Base-by-base conservation (phyloP, 2,888 invertebrate species). In the Helicoverpa assulta region DNA sequence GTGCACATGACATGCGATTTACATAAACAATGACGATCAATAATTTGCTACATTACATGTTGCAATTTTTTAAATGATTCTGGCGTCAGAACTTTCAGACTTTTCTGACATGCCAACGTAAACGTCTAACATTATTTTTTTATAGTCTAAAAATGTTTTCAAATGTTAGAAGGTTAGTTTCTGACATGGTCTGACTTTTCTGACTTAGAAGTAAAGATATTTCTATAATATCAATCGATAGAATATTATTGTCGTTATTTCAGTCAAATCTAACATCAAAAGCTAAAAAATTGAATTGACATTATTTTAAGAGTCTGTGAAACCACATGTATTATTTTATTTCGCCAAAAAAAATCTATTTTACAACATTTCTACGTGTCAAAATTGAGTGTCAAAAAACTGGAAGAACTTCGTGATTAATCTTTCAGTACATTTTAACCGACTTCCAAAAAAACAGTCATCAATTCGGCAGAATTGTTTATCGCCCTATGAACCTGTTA, bases 161-260 rank as follows among this genome's bases (percentile, higher is more conserved):
- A 47, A n/a, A 47, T 47, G 47, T 47, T n/a, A 47, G 47, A 47
- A 47, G 2, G 16, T 47, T 47, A 55, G 16, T 37, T 47, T 67
- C 68, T 21, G 67, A 66, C 52, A 14, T 50, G 3, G 50, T 60
- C 47, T 63, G 29, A 50, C 54, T 40, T 52, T 18, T 14, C 0
- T 16, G 12, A 10, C 29, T 26, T 26, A 26, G 26, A 26, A 26
- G 19, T 19, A 50, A 29, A 0, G 26, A 70, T 26, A 26, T 60
- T 5, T 10, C 33, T 59, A 55, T 61, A 71, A 75, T 67, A 71
- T 71, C 53, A 64, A 26, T 26, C 5, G 12, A 21, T 58, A 43
- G 8, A 37, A 55, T 51, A 71, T 72, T 73, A 73, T 73, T 73
- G 73, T 73, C 73, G 14, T 57, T 57, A 3, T 43, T 26, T 76